Percentiles rank a stretch among this genome's conserved stretches.
Evolutionary conservation across 2,797 vertebrate species (phyloP).

Genomic region (Chromis chromis): DNA sequence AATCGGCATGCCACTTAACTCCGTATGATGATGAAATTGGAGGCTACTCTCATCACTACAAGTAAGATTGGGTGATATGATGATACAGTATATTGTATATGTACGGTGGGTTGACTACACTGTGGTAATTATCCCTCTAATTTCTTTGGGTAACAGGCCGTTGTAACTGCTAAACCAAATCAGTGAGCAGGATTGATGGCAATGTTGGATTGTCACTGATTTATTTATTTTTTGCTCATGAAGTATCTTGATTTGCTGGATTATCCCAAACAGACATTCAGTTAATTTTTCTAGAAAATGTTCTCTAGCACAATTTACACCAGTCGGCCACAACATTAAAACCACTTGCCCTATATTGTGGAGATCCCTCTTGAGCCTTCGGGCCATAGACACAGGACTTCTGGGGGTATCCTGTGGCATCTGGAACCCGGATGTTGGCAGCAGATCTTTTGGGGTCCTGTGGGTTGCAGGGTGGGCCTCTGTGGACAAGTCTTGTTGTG

Average conservation of each 20-base stretch:
- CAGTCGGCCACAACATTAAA: too few relatives aligned
- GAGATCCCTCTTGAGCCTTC: too few relatives aligned
- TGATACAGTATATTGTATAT: neutral
- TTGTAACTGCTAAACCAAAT: neutral
- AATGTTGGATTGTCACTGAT: neutral
- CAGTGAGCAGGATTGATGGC: neutral
- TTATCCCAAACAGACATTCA: neutral
- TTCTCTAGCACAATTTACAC: neutral
- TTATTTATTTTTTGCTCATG: neutral
- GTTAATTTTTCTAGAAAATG: neutral
- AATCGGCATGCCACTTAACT: conserved; percentile 29
- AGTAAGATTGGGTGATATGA: neutral
- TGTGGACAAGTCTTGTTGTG: too few relatives aligned
- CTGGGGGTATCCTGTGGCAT: too few relatives aligned
- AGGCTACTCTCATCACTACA: conserved; percentile 10
- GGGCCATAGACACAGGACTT: too few relatives aligned
- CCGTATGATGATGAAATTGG: neutral
- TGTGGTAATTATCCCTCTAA: neutral
- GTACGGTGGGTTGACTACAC: neutral
- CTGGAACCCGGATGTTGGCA: too few relatives aligned
- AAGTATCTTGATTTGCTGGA: too few relatives aligned
- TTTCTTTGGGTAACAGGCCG: neutral
- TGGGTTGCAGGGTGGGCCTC: too few relatives aligned
- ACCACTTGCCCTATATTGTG: too few relatives aligned
- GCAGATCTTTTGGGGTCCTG: too few relatives aligned